These are phyloP conservation scores for Caenorhabditis sp. DNA, from an alignment of 2,888 invertebrate genomes.

Conservation along the genomic window DNA sequence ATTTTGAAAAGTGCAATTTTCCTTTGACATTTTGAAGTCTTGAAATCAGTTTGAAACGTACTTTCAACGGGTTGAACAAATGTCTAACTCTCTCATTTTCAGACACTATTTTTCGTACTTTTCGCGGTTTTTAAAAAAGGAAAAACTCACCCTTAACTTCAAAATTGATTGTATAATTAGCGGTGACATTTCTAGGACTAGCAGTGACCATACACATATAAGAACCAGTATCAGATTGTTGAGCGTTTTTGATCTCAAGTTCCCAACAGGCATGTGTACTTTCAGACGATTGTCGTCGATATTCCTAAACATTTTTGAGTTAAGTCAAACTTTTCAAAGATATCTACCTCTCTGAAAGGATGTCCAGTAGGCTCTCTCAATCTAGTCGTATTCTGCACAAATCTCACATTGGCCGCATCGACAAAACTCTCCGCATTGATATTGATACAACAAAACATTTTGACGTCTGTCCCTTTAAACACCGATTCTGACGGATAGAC, in stretches of 20 bases:
- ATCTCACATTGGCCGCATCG: conserved; percentile 54
- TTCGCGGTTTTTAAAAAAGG: no score
- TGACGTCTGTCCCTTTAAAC: conserved; percentile 63
- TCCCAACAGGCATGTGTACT: conserved; percentile 57
- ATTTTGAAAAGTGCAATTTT: no score
- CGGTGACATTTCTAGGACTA: conserved; percentile 23
- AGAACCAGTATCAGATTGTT: conserved; percentile 62
- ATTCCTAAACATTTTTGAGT: no score
- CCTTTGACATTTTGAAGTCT: no score
- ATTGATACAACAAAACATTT: conserved; percentile 66
- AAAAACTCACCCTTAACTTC: conserved; percentile 61
- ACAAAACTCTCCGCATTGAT: conserved; percentile 65
- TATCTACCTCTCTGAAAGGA: conserved; percentile 58
- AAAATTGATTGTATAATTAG: conserved; percentile 62
- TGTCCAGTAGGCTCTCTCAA: conserved; percentile 61
- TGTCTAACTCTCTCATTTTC: no score
- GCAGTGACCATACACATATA: conserved; percentile 60
- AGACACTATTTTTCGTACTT: no score
- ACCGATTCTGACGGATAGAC: conserved; percentile 60
- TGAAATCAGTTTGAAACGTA: no score
- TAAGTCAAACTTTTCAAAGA: not conserved
- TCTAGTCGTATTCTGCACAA: conserved; percentile 67
- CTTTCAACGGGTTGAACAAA: no score
- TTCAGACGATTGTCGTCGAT: not conserved
- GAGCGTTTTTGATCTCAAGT: conserved; percentile 61